phyloP scores from a whole-genome alignment of 2,797 vertebrate species.

The Pangasius djambal region DNA sequence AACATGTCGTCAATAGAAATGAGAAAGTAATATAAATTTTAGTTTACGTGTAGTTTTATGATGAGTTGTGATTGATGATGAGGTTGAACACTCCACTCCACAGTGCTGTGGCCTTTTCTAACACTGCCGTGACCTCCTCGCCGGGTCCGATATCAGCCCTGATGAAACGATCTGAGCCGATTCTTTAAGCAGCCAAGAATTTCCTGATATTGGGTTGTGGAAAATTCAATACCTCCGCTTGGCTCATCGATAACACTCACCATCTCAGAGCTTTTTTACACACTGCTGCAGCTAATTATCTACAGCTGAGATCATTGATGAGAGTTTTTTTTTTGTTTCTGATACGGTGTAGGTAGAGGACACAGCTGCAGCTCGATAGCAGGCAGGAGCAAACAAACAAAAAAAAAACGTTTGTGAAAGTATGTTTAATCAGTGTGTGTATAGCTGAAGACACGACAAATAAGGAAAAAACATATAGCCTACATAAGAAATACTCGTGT shows the following conservation, averaged over 20 bases:
- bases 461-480: neutral
- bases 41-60: neutral
- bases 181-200: conserved; percentile 61
- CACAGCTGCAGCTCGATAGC: conserved; percentile 32
- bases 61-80: neutral
- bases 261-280: conserved; percentile 69
- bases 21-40: neutral
- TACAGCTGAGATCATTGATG: conserved; percentile 51
- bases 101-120: neutral
- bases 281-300: conserved; percentile 71
- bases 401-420: neutral
- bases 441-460: conserved; percentile 34
- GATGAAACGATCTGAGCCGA: conserved; percentile 61
- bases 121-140: conserved; percentile 8
- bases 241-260: conserved; percentile 71
- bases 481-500: neutral
- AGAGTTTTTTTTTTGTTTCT: neutral
- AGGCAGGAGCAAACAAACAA: conserved; percentile 26
- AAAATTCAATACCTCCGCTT: conserved; percentile 74
- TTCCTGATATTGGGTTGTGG: conserved; percentile 70
- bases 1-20: neutral
- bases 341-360: neutral
- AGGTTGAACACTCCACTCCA: neutral
- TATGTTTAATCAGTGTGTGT: conserved; percentile 51
- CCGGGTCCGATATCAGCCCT: conserved; percentile 8